Evolutionary conservation across 2,113 vertebrate genomes (phyloP), one percentile per base, ranked within the genome.

Genomic region (Proterorhinus semilunaris): DNA sequence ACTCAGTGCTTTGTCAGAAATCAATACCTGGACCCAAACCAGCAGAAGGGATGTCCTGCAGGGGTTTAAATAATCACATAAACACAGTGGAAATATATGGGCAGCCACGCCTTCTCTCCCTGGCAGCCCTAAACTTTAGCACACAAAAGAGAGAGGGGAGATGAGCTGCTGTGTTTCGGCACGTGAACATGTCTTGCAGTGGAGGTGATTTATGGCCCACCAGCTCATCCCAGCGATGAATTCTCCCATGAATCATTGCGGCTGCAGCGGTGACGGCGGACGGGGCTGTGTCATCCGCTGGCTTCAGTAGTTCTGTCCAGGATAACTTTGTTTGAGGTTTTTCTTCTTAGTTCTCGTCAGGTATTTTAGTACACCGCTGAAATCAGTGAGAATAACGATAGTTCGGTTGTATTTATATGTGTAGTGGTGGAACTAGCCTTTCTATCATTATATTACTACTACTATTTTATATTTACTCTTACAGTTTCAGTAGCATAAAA

Each of bases 201-300:
- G 46, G 81, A 73, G 59, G 69, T 87, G 82, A 92, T 89, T 88
- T 87, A 90, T 91, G 59, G 83, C 74, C 77, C 49, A 27, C 74
- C 62, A 70, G 75, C 83, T 81, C 80, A 76, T 83, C 74, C 81
- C 67, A 21, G 17, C 76, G 82, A 86, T 87, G 78, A 88, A 88
- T 86, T 86, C 83, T 91, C 82, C 79, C 71, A 76, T 87, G 87
- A 89, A 88, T 88, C 87, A 90, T 84, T 85, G 84, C 82, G 81
- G 82, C 85, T 89, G 88, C 87, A 79, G 80, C 76, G 61, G 76
- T 72, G 64, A 80, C 69, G 79, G 71, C 68, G 83, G 76, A 73
- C 80, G 66, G 72, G 74, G 79, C 68, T 78, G 65, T 86, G 85
- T 71, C 87, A 82, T 71, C 62, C 59, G 73, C 69, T 47, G 65